Conservation (phyloP, 2,113 vertebrate species). For the Meleagris gallopavo region DNA sequence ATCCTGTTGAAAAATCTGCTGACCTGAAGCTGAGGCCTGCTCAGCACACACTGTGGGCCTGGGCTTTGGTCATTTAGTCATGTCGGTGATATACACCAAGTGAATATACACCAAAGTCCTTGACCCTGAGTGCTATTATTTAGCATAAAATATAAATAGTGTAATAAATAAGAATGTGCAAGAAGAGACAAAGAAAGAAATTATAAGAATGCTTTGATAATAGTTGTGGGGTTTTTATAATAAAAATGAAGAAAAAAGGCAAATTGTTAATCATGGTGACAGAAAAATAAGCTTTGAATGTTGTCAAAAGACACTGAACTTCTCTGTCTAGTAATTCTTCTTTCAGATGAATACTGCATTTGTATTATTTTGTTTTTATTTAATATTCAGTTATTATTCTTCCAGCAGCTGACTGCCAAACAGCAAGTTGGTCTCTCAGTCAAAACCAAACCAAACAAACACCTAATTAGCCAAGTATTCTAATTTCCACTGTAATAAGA, state of each 20-base stretch:
- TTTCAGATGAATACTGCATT: fast-evolving
- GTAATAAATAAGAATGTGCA: neutral
- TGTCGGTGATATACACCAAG: neutral
- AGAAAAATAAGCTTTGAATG: neutral
- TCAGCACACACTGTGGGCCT: neutral
- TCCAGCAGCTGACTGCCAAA: neutral
- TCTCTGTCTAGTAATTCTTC: neutral
- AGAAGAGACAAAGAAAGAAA: neutral
- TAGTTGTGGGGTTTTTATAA: neutral
- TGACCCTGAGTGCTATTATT: neutral
- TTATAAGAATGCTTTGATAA: neutral
- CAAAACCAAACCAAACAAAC: neutral
- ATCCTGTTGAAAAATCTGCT: neutral
- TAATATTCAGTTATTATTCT: neutral
- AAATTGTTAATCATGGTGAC: neutral
- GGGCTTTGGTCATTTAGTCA: neutral
- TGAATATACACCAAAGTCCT: neutral
- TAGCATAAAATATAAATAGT: neutral
- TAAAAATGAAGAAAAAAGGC: neutral
- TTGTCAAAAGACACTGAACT: neutral
- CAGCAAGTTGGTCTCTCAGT: neutral
- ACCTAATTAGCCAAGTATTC: neutral
- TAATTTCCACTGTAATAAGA: neutral
- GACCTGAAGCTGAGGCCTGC: neutral
- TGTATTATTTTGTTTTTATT: neutral